phyloP scores from a whole-genome alignment of 2,888 invertebrate species.

The Scaptomyza reducta region DNA sequence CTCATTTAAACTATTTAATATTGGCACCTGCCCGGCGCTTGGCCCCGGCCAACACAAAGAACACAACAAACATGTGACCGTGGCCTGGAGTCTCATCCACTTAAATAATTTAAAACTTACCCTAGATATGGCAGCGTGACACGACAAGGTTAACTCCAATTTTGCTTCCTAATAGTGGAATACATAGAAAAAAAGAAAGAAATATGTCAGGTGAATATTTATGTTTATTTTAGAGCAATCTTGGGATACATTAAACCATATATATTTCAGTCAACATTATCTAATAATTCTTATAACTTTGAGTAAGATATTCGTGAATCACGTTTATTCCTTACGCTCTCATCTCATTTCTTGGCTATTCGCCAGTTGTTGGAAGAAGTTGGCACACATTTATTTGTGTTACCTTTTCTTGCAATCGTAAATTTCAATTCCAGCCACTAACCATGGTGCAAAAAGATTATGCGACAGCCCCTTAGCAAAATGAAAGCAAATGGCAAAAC shows the following conservation, averaged over 20 bases:
- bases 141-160: neutral
- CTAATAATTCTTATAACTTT: too few relatives aligned
- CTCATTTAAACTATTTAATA: constrained; percentile 75
- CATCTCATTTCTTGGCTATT: constrained; percentile 6
- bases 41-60: constrained; percentile 2
- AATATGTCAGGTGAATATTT: too few relatives aligned
- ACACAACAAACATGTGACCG: constrained; percentile 24
- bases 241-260: too few relatives aligned
- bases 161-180: too few relatives aligned
- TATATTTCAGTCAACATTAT: too few relatives aligned
- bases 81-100: constrained; percentile 31
- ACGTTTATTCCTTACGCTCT: neutral
- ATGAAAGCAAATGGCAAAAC: constrained; percentile 71
- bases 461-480: constrained; percentile 66
- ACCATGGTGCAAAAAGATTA: constrained; percentile 69
- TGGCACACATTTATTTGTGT: constrained; percentile 71
- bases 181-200: too few relatives aligned
- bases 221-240: too few relatives aligned
- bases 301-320: too few relatives aligned
- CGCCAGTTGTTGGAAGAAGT: constrained; percentile 43
- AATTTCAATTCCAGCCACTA: constrained; percentile 77
- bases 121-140: constrained; percentile 32
- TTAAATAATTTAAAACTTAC: constrained; percentile 66
- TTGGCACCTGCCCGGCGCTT: constrained; percentile 65
- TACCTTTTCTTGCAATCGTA: constrained; percentile 71